phyloP scores from a whole-genome alignment of 64 coral and sea anemone genomes.

The Montipora efflorescens region DNA sequence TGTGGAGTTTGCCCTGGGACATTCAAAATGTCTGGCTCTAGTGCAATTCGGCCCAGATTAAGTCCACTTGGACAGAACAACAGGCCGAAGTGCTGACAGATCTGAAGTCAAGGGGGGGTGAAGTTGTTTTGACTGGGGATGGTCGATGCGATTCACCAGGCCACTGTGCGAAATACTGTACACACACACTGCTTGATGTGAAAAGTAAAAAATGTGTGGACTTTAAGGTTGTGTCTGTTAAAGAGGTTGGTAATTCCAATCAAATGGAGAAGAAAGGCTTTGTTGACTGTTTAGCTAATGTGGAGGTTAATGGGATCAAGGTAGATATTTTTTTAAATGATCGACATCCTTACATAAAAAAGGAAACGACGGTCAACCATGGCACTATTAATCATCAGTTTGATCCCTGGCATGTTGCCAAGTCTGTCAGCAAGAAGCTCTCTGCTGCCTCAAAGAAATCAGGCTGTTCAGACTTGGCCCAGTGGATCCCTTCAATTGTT shows the following conservation, averaged over 20 bases:
- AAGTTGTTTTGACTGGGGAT: constrained; percentile 50
- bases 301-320: constrained; percentile 6
- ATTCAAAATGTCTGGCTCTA: too few species aligned
- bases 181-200: constrained; percentile 47
- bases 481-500: constrained; percentile 43
- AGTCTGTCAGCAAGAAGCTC: constrained; percentile 63
- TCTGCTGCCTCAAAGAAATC: constrained; percentile 44
- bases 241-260: constrained; percentile 54
- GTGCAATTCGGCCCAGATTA: not conserved
- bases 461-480: constrained; percentile 9
- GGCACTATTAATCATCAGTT: constrained; percentile 31
- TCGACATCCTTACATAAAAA: constrained; percentile 53
- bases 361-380: constrained; percentile 58
- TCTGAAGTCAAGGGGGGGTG: constrained; percentile 6
- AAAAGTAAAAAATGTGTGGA: constrained; percentile 33
- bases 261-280: constrained; percentile 62
- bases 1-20: too few species aligned
- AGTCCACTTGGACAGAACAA: constrained; percentile 4
- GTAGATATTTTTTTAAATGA: constrained; percentile 33
- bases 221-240: constrained; percentile 45
- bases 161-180: constrained; percentile 52
- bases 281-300: constrained; percentile 13
- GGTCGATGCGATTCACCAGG: constrained; percentile 38
- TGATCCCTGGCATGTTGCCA: constrained; percentile 76
- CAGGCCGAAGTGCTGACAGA: not conserved